Evolutionary conservation across 2,113 vertebrate genomes (phyloP).

Genomic region (Acanthochromis polyacanthus): DNA sequence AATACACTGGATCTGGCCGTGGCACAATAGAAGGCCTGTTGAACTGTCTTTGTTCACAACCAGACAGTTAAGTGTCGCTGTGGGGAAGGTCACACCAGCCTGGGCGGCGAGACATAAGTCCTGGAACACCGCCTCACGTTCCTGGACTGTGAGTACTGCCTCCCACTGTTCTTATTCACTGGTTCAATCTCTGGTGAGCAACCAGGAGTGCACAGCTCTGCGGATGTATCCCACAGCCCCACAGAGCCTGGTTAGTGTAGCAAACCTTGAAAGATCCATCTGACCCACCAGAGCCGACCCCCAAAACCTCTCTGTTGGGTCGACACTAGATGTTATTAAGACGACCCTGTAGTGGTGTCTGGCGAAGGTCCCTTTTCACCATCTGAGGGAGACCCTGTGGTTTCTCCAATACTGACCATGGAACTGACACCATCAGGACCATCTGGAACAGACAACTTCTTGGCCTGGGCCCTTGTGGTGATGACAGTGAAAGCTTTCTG

Average conservation of each 20-base stretch:
- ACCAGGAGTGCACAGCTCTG: not conserved
- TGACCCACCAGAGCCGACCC: not conserved
- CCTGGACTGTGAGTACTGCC: not conserved
- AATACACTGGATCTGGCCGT: not conserved
- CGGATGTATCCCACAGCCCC: not conserved
- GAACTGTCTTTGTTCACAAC: not conserved
- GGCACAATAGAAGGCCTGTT: not conserved
- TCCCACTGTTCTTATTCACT: not conserved
- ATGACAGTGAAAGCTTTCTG: not conserved
- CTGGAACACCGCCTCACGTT: not conserved
- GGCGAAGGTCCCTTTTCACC: too few relatives aligned
- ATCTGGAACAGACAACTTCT: too few relatives aligned
- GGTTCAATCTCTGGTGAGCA: not conserved
- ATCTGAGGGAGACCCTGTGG: too few relatives aligned
- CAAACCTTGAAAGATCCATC: not conserved
- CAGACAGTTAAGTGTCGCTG: not conserved
- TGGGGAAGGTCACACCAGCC: not conserved
- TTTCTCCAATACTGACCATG: too few relatives aligned
- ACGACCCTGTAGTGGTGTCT: too few relatives aligned
- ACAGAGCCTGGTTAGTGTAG: not conserved
- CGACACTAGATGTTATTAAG: too few relatives aligned
- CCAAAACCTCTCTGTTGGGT: not conserved
- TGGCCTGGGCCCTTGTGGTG: too few relatives aligned
- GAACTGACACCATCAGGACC: too few relatives aligned
- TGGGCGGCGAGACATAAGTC: constrained; percentile 13